Evolutionary conservation across 2,113 vertebrate genomes (phyloP).

Genomic region (Oryzias woworae): DNA sequence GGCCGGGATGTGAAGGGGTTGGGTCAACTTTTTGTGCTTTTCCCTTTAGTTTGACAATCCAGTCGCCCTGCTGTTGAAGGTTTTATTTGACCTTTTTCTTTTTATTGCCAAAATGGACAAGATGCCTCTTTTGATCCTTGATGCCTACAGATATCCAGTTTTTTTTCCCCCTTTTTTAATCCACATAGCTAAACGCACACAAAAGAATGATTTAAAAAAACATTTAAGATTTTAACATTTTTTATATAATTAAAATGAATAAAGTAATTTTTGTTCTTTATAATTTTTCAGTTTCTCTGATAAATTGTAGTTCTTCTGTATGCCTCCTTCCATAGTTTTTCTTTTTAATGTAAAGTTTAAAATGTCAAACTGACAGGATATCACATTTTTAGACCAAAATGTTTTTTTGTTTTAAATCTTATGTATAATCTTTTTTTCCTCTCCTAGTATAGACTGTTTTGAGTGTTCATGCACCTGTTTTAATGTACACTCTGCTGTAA

Average conservation of each 20-base stretch:
- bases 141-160: slow-evolving; percentile 4
- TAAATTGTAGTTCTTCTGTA: slow-evolving; percentile 18
- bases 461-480: slow-evolving; percentile 24
- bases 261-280: slow-evolving; percentile 15
- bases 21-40: slow-evolving; percentile 22
- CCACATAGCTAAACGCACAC: not conserved
- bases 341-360: slow-evolving; percentile 28
- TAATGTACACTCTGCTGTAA: slow-evolving; percentile 24
- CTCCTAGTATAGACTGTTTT: slow-evolving; percentile 25
- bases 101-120: slow-evolving; percentile 57
- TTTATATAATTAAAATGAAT: slow-evolving; percentile 23
- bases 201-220: not conserved
- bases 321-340: slow-evolving; percentile 39
- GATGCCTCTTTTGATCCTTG: slow-evolving; percentile 21
- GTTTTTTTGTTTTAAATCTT: slow-evolving; percentile 8
- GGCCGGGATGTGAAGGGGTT: slow-evolving; percentile 21
- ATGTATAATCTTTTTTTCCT: slow-evolving; percentile 11
- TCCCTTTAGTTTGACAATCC: slow-evolving; percentile 55
- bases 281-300: slow-evolving; percentile 18
- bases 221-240: not conserved
- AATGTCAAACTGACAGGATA: slow-evolving; percentile 17
- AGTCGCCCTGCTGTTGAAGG: slow-evolving; percentile 8
- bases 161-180: not conserved
- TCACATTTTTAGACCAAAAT: slow-evolving; percentile 1
- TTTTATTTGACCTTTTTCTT: slow-evolving; percentile 5